Base-by-base conservation (phyloP, 2,888 invertebrate species). In the Drosophila kuntzei region DNA sequence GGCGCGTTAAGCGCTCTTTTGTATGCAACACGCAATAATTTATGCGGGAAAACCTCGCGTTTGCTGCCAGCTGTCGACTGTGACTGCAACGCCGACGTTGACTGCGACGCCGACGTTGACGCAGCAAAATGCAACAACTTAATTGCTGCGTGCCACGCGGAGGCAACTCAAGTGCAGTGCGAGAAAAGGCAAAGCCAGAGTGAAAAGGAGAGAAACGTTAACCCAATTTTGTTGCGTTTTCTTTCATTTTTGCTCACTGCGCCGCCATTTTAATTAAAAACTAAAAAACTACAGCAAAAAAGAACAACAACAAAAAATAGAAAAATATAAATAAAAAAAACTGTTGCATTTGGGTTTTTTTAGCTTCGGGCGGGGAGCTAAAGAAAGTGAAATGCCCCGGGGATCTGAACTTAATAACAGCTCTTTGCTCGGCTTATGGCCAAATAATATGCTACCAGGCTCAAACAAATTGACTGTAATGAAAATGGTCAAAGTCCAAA, bases 11-110 rank as follows among this genome's bases (percentile, higher is more conserved):
- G 82, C 85, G 71, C 77, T 70, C 74, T 75, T 79, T 79, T 82
- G 79, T 81, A 77, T 85, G 86, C 80, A 75, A 59, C 82, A 82
- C 82, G 82, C 82, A 83, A 85, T 80, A 85, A 85, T 85, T 80
- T 82, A 82, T 82, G 86, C 80, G 75, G 82, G 50, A 54, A 75
- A 64, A 60, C 67, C 50, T 54, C 66, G 64, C 76, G 61, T 66
- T 53, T 39, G 60, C 66, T 50, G 62, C 59, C 55, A 18, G 44
- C 57, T 57, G 36, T 16, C 69, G 20, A 11, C 44, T 37, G 36
- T 44, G 36, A 43, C 57, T 7, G 3, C 39, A 22, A 5, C 37
- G 29, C 22, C 36, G 36, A 43, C 55, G 2, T 9, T 34, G 29
- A 20, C 36, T 22, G 53, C 27, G 46, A 18, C 41, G 65, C 11